Evolutionary conservation across 2,888 invertebrate genomes (phyloP).

Genomic region (Oscheius sp.): DNA sequence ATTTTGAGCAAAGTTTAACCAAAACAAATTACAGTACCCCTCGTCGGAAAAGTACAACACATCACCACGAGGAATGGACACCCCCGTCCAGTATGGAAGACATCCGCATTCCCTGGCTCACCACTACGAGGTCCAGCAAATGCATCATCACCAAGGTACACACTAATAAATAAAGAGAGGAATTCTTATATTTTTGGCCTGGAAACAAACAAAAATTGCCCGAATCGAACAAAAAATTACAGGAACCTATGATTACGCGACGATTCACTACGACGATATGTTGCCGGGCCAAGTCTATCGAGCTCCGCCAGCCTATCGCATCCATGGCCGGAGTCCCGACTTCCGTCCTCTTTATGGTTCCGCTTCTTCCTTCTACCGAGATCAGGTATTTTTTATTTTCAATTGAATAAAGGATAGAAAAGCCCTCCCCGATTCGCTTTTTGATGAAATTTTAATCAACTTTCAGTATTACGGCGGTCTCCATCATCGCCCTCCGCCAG

Average conservation of each 20-base stretch:
- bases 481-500: constrained; percentile 48
- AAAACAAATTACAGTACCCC: constrained; percentile 44
- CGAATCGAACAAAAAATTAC: not conserved
- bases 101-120: constrained; percentile 38
- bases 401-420: not conserved
- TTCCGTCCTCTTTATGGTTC: constrained; percentile 13
- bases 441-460: not conserved
- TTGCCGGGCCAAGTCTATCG: constrained; percentile 40
- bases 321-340: constrained; percentile 26
- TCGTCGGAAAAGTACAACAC: constrained; percentile 47
- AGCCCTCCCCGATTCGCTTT: not conserved
- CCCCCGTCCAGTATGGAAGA: constrained; percentile 36
- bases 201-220: not conserved
- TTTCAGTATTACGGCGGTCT: not conserved
- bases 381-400: not conserved
- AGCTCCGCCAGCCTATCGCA: constrained; percentile 47
- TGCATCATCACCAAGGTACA: constrained; percentile 5
- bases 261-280: constrained; percentile 61
- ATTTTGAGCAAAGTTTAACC: not conserved
- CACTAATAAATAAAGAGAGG: not conserved
- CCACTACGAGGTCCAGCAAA: constrained; percentile 42
- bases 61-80: constrained; percentile 27
- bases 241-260: constrained; percentile 60
- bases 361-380: constrained; percentile 20
- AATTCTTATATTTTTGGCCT: not conserved